phyloP scores from a whole-genome alignment of 1,140 invertebrate species.

The Macrostomum lignano region DNA sequence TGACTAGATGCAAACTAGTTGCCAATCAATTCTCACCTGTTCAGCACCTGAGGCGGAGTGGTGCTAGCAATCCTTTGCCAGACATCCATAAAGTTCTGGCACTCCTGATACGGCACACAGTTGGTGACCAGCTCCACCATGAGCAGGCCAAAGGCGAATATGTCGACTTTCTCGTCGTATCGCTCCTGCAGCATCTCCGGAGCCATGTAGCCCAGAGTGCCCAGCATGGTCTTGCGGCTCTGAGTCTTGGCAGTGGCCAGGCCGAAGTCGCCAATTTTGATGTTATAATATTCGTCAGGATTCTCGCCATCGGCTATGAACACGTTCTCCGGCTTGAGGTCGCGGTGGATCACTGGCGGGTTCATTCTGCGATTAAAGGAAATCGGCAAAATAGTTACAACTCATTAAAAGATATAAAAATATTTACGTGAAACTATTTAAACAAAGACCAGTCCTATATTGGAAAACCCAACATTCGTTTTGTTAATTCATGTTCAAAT shows the following conservation, averaged over 20 bases:
- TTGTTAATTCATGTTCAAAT: too few relatives aligned
- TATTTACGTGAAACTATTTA: too few relatives aligned
- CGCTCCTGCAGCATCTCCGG: conserved; percentile 99
- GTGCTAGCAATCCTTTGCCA: too few relatives aligned
- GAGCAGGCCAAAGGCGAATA: conserved; percentile 99
- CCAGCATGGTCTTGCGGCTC: conserved; percentile 20
- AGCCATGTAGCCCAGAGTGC: conserved; percentile 92
- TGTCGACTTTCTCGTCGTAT: conserved; percentile 93
- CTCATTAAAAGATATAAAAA: too few relatives aligned
- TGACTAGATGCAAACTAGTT: too few relatives aligned
- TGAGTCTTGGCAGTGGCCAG: too few relatives aligned
- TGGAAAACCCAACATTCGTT: too few relatives aligned
- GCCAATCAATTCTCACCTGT: too few relatives aligned
- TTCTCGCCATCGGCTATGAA: conserved; percentile 67
- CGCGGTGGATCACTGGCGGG: conserved; percentile 65
- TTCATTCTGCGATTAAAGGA: too few relatives aligned
- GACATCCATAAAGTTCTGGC: conserved; percentile 20
- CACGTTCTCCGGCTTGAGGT: conserved; percentile 86
- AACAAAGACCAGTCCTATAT: too few relatives aligned
- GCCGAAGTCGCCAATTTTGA: conserved; percentile 95
- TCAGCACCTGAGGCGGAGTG: too few relatives aligned
- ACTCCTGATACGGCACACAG: conserved; percentile 94
- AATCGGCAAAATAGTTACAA: too few relatives aligned
- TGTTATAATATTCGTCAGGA: conserved; percentile 32
- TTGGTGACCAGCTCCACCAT: conserved; percentile 99